Base-by-base conservation (phyloP, 2,888 invertebrate genomes). In the Phytoseiulus persimilis region DNA sequence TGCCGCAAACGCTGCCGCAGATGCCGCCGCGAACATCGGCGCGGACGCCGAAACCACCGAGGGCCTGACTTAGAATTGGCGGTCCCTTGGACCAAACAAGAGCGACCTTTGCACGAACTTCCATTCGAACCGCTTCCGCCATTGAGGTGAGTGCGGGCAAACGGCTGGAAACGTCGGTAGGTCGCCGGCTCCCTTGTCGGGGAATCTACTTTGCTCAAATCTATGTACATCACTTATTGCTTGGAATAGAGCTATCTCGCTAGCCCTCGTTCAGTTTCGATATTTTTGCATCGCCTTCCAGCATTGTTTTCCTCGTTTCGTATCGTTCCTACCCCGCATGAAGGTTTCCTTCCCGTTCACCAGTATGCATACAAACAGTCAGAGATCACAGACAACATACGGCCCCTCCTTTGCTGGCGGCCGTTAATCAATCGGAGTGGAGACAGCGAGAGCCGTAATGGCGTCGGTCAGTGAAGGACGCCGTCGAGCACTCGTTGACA, bases 201-300 rank as follows among this genome's bases (percentile, higher is more conserved):
- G 87, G 87, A 87, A 87, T 87, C 87, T 87, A 87, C 87, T 87
- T 87, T 87, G 87, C 87, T 87, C 33, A 33, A 39, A 0, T 87
- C 87, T 87, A 87, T 87, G 87, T 87, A 87, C 87, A 87, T 87
- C 87, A 87, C 87, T 87, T 87, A 87, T 87, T 87, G 87, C 87
- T 87, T 87, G 87, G 87, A 87, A 87, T 87, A 33, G 87, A 39
- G 39, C 87, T 45, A 87, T n/a, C 87, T 9, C 87, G 45, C 45
- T 45, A 39, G 32, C 87, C 31, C 32, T 87, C 11, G 31, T 87
- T 87, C 11, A 0, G 28, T 18, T 33, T 14, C 45, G 31, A 11
- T 23, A 83, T 87, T 87, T 31, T 87, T 5, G n/a, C 87, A 87
- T 87, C 45, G 33, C 18, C 11, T n/a, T n/a, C 32, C 33, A 6